Evolutionary conservation across 1,140 invertebrate species (phyloP).

Genomic region (Aethina tumida): DNA sequence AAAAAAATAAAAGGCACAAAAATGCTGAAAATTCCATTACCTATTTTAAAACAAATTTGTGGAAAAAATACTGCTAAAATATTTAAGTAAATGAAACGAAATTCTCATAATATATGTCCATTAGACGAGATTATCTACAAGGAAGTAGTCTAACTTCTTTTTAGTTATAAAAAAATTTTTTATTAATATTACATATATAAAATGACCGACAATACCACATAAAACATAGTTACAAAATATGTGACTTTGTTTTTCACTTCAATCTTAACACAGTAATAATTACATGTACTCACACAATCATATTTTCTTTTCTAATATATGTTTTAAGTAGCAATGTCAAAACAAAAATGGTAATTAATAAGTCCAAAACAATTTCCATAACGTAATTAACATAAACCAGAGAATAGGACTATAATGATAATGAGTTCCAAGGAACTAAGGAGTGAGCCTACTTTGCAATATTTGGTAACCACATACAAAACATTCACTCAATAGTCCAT

Average conservation of each 20-base stretch:
- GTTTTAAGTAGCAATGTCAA: neutral
- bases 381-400: conserved; percentile 5
- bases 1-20: conserved; percentile 28
- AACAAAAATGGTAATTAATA: neutral
- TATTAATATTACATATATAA: neutral
- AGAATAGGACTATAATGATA: too few relatives aligned
- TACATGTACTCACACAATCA: neutral
- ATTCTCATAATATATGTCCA: conserved; percentile 20
- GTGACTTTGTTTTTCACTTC: neutral
- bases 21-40: conserved; percentile 25
- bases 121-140: conserved; percentile 22
- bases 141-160: conserved; percentile 31
- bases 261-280: neutral
- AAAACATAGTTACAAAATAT: neutral
- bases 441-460: conserved; percentile 27
- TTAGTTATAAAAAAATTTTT: conserved; percentile 9
- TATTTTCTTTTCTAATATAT: conserved; percentile 1
- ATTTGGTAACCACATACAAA: conserved; percentile 23
- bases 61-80: conserved; percentile 6
- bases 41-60: conserved; percentile 7
- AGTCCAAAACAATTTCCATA: neutral
- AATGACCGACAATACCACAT: neutral
- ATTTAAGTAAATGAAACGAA: conserved; percentile 14
- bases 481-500: too few relatives aligned
- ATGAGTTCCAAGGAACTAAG: conserved; percentile 23